These are phyloP conservation scores for Gnathonemus echidnorhynchus DNA, from an alignment of 2,113 vertebrate genomes.

Conservation along the genomic window DNA sequence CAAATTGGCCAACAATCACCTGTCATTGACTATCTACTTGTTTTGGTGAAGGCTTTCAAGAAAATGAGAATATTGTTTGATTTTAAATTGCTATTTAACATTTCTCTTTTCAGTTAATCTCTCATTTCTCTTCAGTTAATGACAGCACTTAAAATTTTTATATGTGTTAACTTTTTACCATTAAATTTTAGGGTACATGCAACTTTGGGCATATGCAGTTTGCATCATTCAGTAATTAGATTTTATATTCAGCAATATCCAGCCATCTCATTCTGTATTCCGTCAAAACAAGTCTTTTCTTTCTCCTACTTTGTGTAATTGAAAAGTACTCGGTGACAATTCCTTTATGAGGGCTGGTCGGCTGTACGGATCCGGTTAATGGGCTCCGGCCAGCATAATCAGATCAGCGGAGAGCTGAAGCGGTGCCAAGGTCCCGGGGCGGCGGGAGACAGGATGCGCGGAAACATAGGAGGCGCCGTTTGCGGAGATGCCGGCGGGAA, in stretches of 20 bases:
- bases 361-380: background rate
- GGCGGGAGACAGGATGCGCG: too few species aligned
- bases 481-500: background rate
- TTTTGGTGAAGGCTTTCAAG: background rate
- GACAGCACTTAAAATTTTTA: background rate
- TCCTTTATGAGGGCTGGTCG: background rate
- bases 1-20: background rate
- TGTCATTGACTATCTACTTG: background rate
- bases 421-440: background rate
- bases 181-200: background rate
- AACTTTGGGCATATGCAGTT: background rate
- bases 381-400: background rate
- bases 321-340: background rate
- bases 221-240: slow-evolving; percentile 5
- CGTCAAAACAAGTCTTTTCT: background rate
- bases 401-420: background rate
- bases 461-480: background rate
- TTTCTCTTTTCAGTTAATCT: background rate
- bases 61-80: background rate
- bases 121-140: background rate
- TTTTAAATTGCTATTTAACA: background rate
- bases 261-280: background rate
- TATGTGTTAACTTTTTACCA: background rate
- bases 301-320: slow-evolving; percentile 5
- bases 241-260: background rate